Evolutionary conservation across 2,888 invertebrate genomes (phyloP).

Genomic region (Diaphora mendica): DNA sequence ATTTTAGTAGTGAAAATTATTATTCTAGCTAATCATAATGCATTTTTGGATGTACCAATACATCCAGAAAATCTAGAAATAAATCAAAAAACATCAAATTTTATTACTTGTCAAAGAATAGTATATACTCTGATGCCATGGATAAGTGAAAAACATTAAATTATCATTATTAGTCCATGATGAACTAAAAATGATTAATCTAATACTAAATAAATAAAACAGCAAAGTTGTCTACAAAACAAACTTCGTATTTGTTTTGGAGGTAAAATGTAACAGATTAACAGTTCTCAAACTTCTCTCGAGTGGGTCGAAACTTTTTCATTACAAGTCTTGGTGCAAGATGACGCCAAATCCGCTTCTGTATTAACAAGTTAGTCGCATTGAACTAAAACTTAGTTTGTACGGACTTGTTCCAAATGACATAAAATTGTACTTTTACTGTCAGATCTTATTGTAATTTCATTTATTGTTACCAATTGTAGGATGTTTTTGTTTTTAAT

Average conservation of each 20-base stretch:
- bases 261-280: conserved; percentile 42
- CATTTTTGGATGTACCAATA: too few relatives aligned
- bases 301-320: conserved; percentile 59
- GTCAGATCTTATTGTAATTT: background rate
- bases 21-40: too few relatives aligned
- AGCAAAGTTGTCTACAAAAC: conserved; percentile 21
- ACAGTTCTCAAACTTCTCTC: conserved; percentile 39
- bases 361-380: conserved; percentile 47
- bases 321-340: conserved; percentile 54
- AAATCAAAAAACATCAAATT: too few relatives aligned
- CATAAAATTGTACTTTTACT: conserved; percentile 33
- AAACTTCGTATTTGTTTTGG: conserved; percentile 30
- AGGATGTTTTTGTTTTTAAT: background rate
- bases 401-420: conserved; percentile 33
- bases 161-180: too few relatives aligned
- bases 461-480: background rate
- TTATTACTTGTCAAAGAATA: too few relatives aligned
- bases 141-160: too few relatives aligned
- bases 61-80: too few relatives aligned
- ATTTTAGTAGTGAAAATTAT: too few relatives aligned
- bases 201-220: too few relatives aligned
- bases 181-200: too few relatives aligned
- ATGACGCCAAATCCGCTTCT: conserved; percentile 44
- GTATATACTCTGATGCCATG: too few relatives aligned
- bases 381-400: conserved; percentile 44